Evolutionary conservation across 2,113 vertebrate genomes (phyloP).

Genomic region (Desmodus rotundus): DNA sequence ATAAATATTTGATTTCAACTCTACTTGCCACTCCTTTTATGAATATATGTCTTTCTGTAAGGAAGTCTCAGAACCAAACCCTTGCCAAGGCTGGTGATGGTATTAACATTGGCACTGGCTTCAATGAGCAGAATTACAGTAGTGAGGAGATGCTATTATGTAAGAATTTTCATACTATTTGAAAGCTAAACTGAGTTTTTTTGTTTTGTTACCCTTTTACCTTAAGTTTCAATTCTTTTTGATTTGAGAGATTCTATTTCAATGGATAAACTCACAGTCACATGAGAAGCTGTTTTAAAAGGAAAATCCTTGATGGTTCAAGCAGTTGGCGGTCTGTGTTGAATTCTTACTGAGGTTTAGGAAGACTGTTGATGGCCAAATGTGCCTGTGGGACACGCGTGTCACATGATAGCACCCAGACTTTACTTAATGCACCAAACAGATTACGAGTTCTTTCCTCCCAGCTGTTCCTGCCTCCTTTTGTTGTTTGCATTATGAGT

Average conservation of each 20-base stretch:
- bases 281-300: constrained; percentile 73
- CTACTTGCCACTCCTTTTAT: not conserved
- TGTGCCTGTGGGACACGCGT: constrained; percentile 52
- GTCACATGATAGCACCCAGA: constrained; percentile 61
- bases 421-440: constrained; percentile 36
- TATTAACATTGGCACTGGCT: not conserved
- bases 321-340: constrained; percentile 75
- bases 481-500: constrained; percentile 43
- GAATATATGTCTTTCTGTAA: not conserved
- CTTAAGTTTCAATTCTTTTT: constrained; percentile 32
- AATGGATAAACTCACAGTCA: constrained; percentile 70
- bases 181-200: not conserved
- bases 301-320: constrained; percentile 75
- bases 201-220: not conserved
- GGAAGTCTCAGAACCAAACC: not conserved
- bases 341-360: constrained; percentile 69
- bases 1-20: not conserved
- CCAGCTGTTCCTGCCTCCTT: constrained; percentile 64
- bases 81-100: not conserved
- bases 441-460: constrained; percentile 42
- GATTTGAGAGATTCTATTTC: constrained; percentile 67
- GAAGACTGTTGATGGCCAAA: constrained; percentile 71
- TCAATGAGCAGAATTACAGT: not conserved
- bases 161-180: not conserved
- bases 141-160: not conserved